Percentiles rank a stretch among this genome's conserved stretches.
Conservation (phyloP, 2,113 vertebrate genomes). For the Litocranius walleri region DNA sequence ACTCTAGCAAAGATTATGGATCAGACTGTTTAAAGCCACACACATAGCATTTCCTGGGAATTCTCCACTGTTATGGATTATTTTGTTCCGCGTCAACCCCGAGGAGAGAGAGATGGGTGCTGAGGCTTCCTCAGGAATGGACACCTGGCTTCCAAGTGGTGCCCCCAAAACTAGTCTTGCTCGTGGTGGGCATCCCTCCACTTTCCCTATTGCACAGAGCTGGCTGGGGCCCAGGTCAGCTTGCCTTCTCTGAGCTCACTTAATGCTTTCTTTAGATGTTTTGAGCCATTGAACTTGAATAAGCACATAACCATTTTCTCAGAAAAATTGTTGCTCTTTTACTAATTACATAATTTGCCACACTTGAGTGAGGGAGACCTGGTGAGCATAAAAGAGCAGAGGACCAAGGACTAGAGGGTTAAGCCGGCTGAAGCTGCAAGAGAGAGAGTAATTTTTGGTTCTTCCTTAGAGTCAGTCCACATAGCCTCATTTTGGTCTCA, state of each 20-base stretch:
- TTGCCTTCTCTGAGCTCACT: not conserved
- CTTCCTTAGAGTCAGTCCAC: constrained; percentile 22
- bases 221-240: not conserved
- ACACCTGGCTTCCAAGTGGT: not conserved
- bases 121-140: not conserved
- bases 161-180: not conserved
- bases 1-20: not conserved
- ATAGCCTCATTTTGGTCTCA: not conserved
- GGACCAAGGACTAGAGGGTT: not conserved
- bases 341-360: constrained; percentile 61
- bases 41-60: not conserved
- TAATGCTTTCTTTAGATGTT: constrained; percentile 44
- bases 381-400: constrained; percentile 34
- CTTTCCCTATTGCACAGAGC: not conserved
- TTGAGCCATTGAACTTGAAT: constrained; percentile 50
- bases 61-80: not conserved
- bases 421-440: not conserved
- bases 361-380: constrained; percentile 58
- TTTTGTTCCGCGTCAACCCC: not conserved
- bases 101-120: not conserved
- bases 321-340: constrained; percentile 64
- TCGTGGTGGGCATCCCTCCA: not conserved
- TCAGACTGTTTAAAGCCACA: not conserved
- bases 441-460: not conserved
- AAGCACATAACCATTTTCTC: constrained; percentile 66